Evolutionary conservation across 2,888 invertebrate genomes (phyloP), one percentile per base, ranked within the genome.

Genomic region (Nesidiocoris tenuis): DNA sequence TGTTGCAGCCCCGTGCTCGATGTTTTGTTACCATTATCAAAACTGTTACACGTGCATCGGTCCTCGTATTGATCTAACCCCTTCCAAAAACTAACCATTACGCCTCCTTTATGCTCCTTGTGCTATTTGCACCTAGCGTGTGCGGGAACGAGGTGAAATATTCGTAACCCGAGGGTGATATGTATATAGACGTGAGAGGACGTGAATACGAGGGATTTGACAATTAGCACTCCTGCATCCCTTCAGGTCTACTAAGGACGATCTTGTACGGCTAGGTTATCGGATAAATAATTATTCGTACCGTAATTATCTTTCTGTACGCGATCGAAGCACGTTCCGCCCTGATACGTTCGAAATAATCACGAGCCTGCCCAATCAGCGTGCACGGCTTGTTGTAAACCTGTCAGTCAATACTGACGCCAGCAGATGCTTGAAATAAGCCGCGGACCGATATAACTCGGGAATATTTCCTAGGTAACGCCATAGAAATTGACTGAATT

Each of bases 1-100:
- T n/a, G n/a, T n/a, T n/a, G n/a, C n/a, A n/a, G n/a, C 67, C 59
- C 17, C 64, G 63, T 23, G 25, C 61, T 17, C 9, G 74, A 64
- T 74, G 74, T 65, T 74, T 74, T 74, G 74, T 74, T 74, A 74
- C 65, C 64, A 74, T 74, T 74, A 74, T 64, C 74, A 61, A 74
- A 74, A 74, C 65, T 25, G 23, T 22, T 65, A 61, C 72, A 72
- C 72, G 39, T 39, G 17, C 24, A 17, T 16, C n/a, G 19, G 18
- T 54, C 2, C n/a, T 23, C 57, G 12, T 72, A 72, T 72, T 72
- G 72, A 72, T 72, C 72, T 72, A 72, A 39, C 22, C 25, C 39
- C 59, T 18, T n/a, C 59, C 3, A 39, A 22, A 72, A 72, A 71
- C 71, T 71, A 71, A 71, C 61, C 71, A 71, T 55, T 72, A 72